A percentile compares a stretch with the other conserved stretches of the same genome.
Evolutionary conservation across 2,113 vertebrate species (phyloP).

Genomic region (Oryzias woworae): DNA sequence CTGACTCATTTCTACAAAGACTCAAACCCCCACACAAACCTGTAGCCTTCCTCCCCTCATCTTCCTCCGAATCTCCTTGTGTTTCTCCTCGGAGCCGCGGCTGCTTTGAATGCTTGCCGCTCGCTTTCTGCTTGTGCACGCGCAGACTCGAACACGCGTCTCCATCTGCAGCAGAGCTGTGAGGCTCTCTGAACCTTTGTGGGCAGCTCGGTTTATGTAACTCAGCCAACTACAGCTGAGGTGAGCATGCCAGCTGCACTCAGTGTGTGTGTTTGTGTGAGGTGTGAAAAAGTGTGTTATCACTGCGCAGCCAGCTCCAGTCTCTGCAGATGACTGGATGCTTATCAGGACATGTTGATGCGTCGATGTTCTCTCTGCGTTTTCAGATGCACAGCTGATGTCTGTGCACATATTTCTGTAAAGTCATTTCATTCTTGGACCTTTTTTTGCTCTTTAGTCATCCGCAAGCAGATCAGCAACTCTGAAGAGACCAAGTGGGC

Average conservation of each 20-base stretch:
- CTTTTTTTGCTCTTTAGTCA: no score
- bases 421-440: background rate
- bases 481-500: no score
- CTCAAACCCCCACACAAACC: background rate
- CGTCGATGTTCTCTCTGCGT: constrained; percentile 35
- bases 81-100: constrained; percentile 1
- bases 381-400: constrained; percentile 50
- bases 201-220: constrained; percentile 73
- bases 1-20: no score
- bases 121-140: constrained; percentile 9
- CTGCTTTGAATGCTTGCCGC: constrained; percentile 4
- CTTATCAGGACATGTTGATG: constrained; percentile 35
- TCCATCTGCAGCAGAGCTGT: constrained; percentile 41
- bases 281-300: constrained; percentile 15
- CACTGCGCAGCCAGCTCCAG: constrained; percentile 14
- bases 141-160: constrained; percentile 9
- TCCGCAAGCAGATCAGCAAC: no score
- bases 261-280: constrained; percentile 17
- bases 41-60: constrained; percentile 2
- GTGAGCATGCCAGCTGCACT: constrained; percentile 58
- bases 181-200: constrained; percentile 64
- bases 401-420: background rate
- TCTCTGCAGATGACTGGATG: constrained; percentile 51
- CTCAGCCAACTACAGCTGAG: constrained; percentile 60
- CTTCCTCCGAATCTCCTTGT: constrained; percentile 2